Base-by-base conservation (phyloP, 2,888 invertebrate species). In the Nephrocerus scutellatus region DNA sequence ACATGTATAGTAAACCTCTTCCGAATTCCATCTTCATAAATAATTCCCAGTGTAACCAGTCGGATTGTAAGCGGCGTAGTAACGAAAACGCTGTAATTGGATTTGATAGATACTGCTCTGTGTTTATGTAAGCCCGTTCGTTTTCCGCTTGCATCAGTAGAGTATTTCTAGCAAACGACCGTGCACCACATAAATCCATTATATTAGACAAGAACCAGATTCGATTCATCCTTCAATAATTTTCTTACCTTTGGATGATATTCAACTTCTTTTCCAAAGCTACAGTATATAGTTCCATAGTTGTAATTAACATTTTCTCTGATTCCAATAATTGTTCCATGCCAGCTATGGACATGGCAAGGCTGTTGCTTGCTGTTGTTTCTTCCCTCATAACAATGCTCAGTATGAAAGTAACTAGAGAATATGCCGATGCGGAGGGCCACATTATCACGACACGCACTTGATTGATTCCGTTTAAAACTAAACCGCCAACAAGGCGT, bases 321-420 rank as follows among this genome's bases (percentile, higher is more conserved):
- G 56, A 22, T 7, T 52, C 43, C 19, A 63, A 34, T 22, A 62
- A 40, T 6, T 54, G 36, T n/a, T 50, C 57, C 60, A 63, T 54
- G 16, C 55, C 60, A 4, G 55, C 54, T 38, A 62, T 52, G n/a
- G 63, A 62, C 8, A 58, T 60, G 39, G 54, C 50, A 30, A 60
- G 51, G 31, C 60, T 60, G n/a, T n/a, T n/a, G n/a, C n/a, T n/a
- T n/a, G n/a, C n/a, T n/a, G n/a, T n/a, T n/a, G n/a, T n/a, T n/a
- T n/a, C n/a, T n/a, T n/a, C n/a, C n/a, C n/a, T n/a, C n/a, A n/a
- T n/a, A n/a, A n/a, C n/a, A n/a, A n/a, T n/a, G n/a, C n/a, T n/a
- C n/a, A n/a, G n/a, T n/a, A n/a, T n/a, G n/a, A n/a, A n/a, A n/a
- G n/a, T n/a, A n/a, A n/a, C n/a, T n/a, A n/a, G n/a, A n/a, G n/a